phyloP scores from a whole-genome alignment of 2,797 vertebrate genomes.

The Rhabdophis nuchalis region DNA sequence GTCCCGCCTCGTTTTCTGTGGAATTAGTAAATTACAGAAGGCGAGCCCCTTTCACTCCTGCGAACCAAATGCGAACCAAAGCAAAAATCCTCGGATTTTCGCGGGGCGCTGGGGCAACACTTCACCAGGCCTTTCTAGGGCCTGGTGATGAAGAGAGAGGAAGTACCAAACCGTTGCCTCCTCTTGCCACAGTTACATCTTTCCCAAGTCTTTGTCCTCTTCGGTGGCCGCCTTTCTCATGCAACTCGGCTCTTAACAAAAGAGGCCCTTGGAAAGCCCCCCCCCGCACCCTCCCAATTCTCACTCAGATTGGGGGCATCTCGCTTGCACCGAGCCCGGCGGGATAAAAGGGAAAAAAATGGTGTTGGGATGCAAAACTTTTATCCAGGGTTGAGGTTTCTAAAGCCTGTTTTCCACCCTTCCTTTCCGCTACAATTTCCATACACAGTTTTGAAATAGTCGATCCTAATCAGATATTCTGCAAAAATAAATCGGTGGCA shows the following conservation, averaged over 20 bases:
- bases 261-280: neutral
- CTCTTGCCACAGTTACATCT: neutral
- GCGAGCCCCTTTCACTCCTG: neutral
- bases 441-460: neutral
- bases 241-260: neutral
- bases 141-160: neutral
- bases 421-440: neutral
- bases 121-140: neutral
- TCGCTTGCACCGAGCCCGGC: neutral
- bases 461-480: neutral
- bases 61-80: neutral
- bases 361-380: neutral
- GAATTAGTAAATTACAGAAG: neutral
- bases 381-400: too few relatives aligned
- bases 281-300: neutral
- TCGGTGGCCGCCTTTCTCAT: neutral
- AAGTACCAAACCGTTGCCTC: neutral
- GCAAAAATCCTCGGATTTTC: neutral
- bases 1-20: neutral
- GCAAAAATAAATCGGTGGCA: neutral
- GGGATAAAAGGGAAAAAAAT: neutral
- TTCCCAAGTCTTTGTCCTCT: neutral
- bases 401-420: neutral
- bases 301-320: too few relatives aligned
- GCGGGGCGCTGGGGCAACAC: neutral